These are phyloP conservation scores for Heliconius sara DNA, from an alignment of 2,888 invertebrate species.

Conservation along the genomic window DNA sequence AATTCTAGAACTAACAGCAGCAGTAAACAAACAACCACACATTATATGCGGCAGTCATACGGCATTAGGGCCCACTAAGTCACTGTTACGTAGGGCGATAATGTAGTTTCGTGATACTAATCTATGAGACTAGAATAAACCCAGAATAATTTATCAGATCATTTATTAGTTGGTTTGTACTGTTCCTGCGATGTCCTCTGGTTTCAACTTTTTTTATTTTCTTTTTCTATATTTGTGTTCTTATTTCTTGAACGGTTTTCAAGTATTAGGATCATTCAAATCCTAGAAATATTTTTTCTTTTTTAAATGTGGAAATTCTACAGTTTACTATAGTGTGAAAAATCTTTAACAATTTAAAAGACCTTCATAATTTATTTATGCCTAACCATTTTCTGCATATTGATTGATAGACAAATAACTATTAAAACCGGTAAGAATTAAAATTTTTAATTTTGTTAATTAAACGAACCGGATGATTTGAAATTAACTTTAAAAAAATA, in stretches of 20 bases:
- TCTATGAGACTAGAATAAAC: slow-evolving; percentile 10
- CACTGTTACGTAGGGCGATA: slow-evolving; percentile 11
- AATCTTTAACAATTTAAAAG: too few relatives aligned
- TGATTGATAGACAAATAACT: neutral
- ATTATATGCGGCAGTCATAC: slow-evolving; percentile 17
- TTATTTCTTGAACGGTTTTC: too few relatives aligned
- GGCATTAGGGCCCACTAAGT: slow-evolving; percentile 21
- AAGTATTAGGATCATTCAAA: too few relatives aligned
- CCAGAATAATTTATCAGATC: slow-evolving; percentile 6
- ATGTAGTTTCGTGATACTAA: slow-evolving; percentile 16
- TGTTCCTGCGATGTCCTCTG: too few relatives aligned
- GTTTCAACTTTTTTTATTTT: too few relatives aligned
- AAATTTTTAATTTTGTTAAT: neutral
- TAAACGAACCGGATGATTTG: neutral
- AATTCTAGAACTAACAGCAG: neutral
- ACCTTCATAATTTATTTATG: too few relatives aligned
- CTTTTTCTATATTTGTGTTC: too few relatives aligned
- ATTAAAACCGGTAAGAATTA: neutral
- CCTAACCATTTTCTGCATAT: neutral
- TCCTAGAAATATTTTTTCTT: too few relatives aligned
- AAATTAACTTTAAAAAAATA: neutral
- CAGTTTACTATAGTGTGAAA: too few relatives aligned
- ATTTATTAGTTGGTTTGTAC: neutral
- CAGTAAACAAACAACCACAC: slow-evolving; percentile 21
- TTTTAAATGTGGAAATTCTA: too few relatives aligned